Evolutionary conservation across 2,113 vertebrate genomes (phyloP), one percentile per base, ranked within the genome.

Genomic region (Podilymbus podiceps): DNA sequence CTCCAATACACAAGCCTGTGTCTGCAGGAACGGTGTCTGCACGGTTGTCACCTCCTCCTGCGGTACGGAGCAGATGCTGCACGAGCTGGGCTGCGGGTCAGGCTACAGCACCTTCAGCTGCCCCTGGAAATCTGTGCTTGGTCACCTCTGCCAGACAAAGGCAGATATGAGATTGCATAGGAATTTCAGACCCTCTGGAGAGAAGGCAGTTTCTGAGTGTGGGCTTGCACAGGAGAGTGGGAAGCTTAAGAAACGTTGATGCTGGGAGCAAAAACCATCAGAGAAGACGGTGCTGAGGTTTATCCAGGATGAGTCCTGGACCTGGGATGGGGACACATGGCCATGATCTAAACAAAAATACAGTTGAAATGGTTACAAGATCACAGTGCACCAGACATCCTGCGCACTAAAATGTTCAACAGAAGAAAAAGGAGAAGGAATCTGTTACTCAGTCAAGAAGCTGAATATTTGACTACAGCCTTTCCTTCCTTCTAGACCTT

Each of bases 171-270:
- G 25, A 42, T 13, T n/a, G 33, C 9, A 12, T 0, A 63, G 33
- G 33, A 76, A 82, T 78, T 85, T 85, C 53, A 24, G 15, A 11
- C 28, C 4, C 2, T 31, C 30, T 73, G 67, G 53, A 85, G 42
- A 49, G 14, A 76, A 60, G 17, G 31, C 3, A 75, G 7, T 3
- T 79, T 66, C 58, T 30, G n/a, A 68, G 23, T 5, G 10, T 46
- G 33, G 9, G 8, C 53, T 94, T 79, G 21, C 33, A 69, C 24
- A 76, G 24, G 21, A 44, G 4, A 0, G 2, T 5, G 0, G 0
- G 56, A 79, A 72, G 20, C 44, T 85, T 0, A 0, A 82, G 40
- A 18, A 81, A 17, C 21, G 15, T 44, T 64, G 66, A 40, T 35
- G 53, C 11, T 52, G 40, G 35, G 21, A 49, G n/a, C 4, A 76